A percentile compares a stretch with the other conserved stretches of the same genome.
Evolutionary conservation across 2,113 vertebrate genomes (phyloP).

Genomic region (Toxotes chatareus): DNA sequence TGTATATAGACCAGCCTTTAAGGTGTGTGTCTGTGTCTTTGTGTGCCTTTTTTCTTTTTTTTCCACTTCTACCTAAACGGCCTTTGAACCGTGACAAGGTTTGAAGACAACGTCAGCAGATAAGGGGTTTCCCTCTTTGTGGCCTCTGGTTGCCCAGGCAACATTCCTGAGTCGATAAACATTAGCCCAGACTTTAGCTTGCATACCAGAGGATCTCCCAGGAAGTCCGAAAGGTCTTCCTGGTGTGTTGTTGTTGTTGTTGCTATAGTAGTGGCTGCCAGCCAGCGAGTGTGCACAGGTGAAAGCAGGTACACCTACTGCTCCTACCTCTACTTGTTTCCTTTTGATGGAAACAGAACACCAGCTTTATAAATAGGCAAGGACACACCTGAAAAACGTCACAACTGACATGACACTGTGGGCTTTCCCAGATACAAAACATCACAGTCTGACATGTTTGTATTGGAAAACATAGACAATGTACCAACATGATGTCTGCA

Average conservation of each 20-base stretch:
- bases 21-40: constrained; percentile 51
- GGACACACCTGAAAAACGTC: constrained; percentile 58
- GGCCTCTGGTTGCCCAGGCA: constrained; percentile 77
- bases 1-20: constrained; percentile 60
- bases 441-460: constrained; percentile 6
- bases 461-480: background rate
- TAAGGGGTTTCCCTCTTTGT: constrained; percentile 81
- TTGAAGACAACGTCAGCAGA: constrained; percentile 77
- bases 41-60: constrained; percentile 22
- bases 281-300: constrained; percentile 64
- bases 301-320: constrained; percentile 51
- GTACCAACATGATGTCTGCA: background rate
- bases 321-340: constrained; percentile 25
- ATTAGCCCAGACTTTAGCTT: constrained; percentile 75
- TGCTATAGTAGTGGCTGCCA: constrained; percentile 78
- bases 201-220: constrained; percentile 80
- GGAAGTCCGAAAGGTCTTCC: constrained; percentile 72
- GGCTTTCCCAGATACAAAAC: constrained; percentile 8
- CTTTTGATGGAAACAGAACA: constrained; percentile 32
- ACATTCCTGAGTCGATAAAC: constrained; percentile 86
- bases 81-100: constrained; percentile 75
- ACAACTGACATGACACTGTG: constrained; percentile 8
- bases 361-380: background rate
- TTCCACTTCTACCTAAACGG: constrained; percentile 46
- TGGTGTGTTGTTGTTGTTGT: constrained; percentile 81